phyloP scores from a whole-genome alignment of 2,797 vertebrate genomes.

The Pelobates cultripes region DNA sequence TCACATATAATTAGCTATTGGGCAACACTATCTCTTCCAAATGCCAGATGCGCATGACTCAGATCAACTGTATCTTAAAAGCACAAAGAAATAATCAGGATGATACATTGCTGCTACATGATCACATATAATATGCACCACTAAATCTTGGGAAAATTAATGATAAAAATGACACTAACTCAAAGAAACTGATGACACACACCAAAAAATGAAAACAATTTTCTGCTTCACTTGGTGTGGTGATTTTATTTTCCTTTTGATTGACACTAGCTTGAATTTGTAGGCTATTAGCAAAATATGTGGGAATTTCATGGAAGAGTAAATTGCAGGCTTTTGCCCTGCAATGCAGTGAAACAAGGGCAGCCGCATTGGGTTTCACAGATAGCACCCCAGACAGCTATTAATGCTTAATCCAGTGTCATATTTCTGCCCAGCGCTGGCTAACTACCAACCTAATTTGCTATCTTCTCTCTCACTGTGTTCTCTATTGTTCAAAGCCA shows the following conservation, averaged over 20 bases:
- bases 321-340: slow-evolving; percentile 59
- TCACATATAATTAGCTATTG: background rate
- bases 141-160: background rate
- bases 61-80: background rate
- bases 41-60: background rate
- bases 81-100: background rate
- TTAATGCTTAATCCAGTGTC: slow-evolving; percentile 74
- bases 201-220: slow-evolving; percentile 40
- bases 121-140: slow-evolving; percentile 1
- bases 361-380: slow-evolving; percentile 66
- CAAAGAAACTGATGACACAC: slow-evolving; percentile 5
- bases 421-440: slow-evolving; percentile 70
- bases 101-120: slow-evolving; percentile 7
- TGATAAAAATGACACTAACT: background rate
- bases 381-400: slow-evolving; percentile 73
- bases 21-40: background rate
- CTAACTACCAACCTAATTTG: slow-evolving; percentile 74
- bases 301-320: slow-evolving; percentile 49
- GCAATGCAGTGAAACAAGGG: slow-evolving; percentile 60
- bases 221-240: slow-evolving; percentile 11
- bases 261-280: slow-evolving; percentile 22
- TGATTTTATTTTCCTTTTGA: slow-evolving; percentile 23
- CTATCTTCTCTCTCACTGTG: slow-evolving; percentile 67
- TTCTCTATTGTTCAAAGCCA: slow-evolving; percentile 77
- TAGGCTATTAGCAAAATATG: slow-evolving; percentile 41